Evolutionary conservation across 2,113 vertebrate species (phyloP), one percentile per base, ranked within the genome.

Genomic region (Gallinago paraguaiae): DNA sequence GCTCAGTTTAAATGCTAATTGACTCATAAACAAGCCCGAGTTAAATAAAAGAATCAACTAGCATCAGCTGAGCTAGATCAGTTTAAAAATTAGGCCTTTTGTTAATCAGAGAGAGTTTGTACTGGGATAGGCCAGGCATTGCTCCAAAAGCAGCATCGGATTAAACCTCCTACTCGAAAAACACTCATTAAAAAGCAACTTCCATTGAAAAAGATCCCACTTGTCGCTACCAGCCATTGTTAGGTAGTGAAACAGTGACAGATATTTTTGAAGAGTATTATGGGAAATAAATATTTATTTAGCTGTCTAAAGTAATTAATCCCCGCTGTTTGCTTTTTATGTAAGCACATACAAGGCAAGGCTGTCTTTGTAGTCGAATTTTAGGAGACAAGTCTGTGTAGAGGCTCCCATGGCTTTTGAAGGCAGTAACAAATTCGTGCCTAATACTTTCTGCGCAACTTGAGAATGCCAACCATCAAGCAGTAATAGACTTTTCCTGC

Each of bases 261-360:
- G 96, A 95, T 97, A 95, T 89, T 97, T 96, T 93, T 97, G 93
- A 96, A 97, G 85, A 86, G 92, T 96, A 91, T 93, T 97, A 94
- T 64, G 50, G 95, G 96, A 98, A 97, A 97, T 97, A 97, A 98
- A 98, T 96, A 96, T 96, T 97, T 97, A 95, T 97, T 97, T 98
- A 97, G 92, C 97, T 97, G 96, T 95, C 97, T 94, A 93, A 98
- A 97, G 96, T 96, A 97, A 97, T 96, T 97, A 97, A 98, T 98
- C 82, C 93, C 88, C 37, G 69, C 86, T 96, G 95, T 95, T 94
- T 97, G 95, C 91, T 97, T 97, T 97, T 96, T 91, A 95, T 95
- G 86, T 97, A 97, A 96, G 96, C 96, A 97, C 93, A 92, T 74
- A 82, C 86, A 95, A 98, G 96, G 97, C 91, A 97, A 96, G 96